Evolutionary conservation across 2,888 invertebrate genomes (phyloP).

Genomic region (Drosophila formosana): DNA sequence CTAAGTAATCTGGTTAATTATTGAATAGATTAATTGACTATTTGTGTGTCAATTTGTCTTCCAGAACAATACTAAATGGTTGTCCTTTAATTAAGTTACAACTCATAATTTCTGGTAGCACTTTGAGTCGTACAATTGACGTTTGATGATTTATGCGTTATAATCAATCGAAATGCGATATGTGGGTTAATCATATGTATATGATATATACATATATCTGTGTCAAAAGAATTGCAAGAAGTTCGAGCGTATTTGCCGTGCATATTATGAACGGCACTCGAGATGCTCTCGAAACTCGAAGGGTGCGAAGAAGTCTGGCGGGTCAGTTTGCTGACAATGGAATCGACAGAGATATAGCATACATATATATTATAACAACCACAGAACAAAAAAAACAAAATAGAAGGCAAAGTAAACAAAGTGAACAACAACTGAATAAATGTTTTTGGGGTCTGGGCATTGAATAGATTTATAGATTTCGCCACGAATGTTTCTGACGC

Average conservation of each 20-base stretch:
- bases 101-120: too few relatives aligned
- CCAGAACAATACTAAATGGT: too few relatives aligned
- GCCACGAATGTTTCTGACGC: slow-evolving; percentile 19
- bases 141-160: background rate
- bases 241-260: background rate
- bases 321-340: background rate
- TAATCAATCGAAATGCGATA: background rate
- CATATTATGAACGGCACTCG: background rate
- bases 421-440: slow-evolving; percentile 15
- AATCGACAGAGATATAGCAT: background rate
- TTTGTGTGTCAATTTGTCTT: background rate
- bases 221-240: background rate
- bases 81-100: too few relatives aligned
- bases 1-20: background rate
- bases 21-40: background rate
- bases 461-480: slow-evolving; percentile 23
- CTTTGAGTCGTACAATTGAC: background rate
- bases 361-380: background rate
- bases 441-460: slow-evolving; percentile 2
- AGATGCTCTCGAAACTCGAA: background rate
- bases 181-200: background rate
- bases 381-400: background rate
- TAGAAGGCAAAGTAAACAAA: background rate
- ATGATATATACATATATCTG: background rate
- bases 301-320: background rate